Conservation (phyloP, 1,140 invertebrate genomes). For the Drosophila mayri region DNA sequence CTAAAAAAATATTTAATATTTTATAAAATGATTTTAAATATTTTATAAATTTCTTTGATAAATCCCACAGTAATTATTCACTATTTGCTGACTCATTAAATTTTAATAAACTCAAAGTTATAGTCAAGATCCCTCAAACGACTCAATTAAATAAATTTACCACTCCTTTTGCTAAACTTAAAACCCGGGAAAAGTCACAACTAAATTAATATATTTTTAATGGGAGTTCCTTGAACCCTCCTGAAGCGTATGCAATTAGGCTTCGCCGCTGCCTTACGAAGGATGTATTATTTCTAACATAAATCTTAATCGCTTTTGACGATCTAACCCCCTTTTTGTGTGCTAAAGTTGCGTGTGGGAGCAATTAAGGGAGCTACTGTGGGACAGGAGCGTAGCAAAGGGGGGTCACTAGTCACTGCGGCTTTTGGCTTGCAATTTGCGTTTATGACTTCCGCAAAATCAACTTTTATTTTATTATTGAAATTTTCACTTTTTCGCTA, state of each 20-base stretch:
- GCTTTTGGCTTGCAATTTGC: slow-evolving; percentile 73
- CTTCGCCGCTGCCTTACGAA: slow-evolving; percentile 48
- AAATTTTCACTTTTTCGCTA: slow-evolving; percentile 72
- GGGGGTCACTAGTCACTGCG: slow-evolving; percentile 8
- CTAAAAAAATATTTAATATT: too few relatives aligned
- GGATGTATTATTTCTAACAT: slow-evolving; percentile 51
- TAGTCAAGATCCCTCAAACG: neutral
- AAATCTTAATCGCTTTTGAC: slow-evolving; percentile 68
- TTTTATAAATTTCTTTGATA: neutral
- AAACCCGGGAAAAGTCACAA: neutral
- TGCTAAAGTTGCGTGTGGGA: slow-evolving; percentile 32
- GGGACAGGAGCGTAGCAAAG: neutral
- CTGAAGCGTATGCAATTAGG: slow-evolving; percentile 51
- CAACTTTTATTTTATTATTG: slow-evolving; percentile 62
- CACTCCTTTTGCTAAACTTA: neutral
- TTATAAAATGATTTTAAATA: neutral
- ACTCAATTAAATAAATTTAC: neutral
- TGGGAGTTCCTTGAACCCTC: slow-evolving; percentile 64
- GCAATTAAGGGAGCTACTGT: slow-evolving; percentile 21
- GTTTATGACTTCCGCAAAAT: slow-evolving; percentile 76
- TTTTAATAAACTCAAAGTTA: neutral
- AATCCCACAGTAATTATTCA: neutral
- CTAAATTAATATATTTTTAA: slow-evolving; percentile 30
- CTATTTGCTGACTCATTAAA: neutral
- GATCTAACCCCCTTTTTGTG: slow-evolving; percentile 17